Conservation (phyloP, 2,797 vertebrate species). For the Enteromius afrohamiltoni region DNA sequence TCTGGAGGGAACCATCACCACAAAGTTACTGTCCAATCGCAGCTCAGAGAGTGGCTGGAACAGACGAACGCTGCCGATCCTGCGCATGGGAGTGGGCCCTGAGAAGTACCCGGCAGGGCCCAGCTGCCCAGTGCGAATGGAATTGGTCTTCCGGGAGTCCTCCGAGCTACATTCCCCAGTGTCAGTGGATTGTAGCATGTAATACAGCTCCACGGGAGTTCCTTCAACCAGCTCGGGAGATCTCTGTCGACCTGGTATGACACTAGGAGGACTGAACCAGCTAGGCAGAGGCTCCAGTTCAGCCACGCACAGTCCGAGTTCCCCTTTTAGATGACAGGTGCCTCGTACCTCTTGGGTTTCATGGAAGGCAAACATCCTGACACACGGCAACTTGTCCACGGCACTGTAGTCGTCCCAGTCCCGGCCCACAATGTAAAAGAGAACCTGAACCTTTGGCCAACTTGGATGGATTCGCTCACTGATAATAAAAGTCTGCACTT, state of each 20-base stretch:
- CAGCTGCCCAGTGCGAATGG: constrained; percentile 80
- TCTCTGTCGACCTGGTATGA: constrained; percentile 81
- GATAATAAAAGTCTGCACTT: constrained; percentile 82
- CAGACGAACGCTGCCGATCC: constrained; percentile 86
- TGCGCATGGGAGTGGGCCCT: constrained; percentile 80
- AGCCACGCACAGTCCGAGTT: constrained; percentile 83
- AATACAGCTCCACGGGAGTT: constrained; percentile 85
- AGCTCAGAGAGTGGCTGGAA: constrained; percentile 84
- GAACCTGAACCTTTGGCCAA: constrained; percentile 83
- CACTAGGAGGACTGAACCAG: constrained; percentile 83
- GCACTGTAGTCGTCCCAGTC: constrained; percentile 85
- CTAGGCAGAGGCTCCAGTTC: constrained; percentile 82
- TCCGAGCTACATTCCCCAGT: constrained; percentile 77
- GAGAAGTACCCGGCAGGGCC: constrained; percentile 77
- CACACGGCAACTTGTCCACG: constrained; percentile 79
- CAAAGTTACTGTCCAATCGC: constrained; percentile 85
- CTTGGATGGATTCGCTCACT: constrained; percentile 81
- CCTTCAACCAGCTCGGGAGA: constrained; percentile 77
- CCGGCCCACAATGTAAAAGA: constrained; percentile 82
- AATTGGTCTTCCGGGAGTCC: constrained; percentile 80
- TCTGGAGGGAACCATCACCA: constrained; percentile 87
- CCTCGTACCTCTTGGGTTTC: constrained; percentile 86
- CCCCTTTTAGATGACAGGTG: constrained; percentile 79
- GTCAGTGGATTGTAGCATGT: constrained; percentile 77
- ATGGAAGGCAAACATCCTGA: constrained; percentile 84